A percentile compares a stretch with the other conserved stretches of the same genome.
phyloP scores from a whole-genome alignment of 2,888 invertebrate species.

The Eurytoma adleriae region DNA sequence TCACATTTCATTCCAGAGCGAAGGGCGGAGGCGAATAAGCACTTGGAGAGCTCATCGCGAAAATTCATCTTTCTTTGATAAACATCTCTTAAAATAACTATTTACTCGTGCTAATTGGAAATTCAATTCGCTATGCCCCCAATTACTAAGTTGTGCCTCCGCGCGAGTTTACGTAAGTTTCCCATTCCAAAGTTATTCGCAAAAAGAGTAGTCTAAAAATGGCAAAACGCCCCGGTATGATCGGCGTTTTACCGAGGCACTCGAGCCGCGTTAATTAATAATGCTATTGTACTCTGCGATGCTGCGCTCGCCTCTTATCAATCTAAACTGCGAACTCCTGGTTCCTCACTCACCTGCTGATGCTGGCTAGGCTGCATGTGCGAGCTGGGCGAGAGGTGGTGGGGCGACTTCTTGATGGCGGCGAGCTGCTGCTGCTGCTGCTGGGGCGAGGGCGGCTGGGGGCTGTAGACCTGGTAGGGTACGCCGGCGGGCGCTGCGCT shows the following conservation, averaged over 20 bases:
- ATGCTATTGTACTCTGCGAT: too few species aligned
- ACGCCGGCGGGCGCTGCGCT: slow-evolving; percentile 69
- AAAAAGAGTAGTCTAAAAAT: slow-evolving; percentile 49
- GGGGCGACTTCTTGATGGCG: slow-evolving; percentile 72
- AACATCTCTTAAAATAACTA: slow-evolving; percentile 54
- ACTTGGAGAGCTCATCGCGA: slow-evolving; percentile 33
- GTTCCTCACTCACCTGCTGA: slow-evolving; percentile 70
- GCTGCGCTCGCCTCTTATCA: too few species aligned
- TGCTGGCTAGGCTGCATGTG: slow-evolving; percentile 74
- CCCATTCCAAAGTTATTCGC: slow-evolving; percentile 20
- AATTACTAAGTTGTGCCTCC: slow-evolving; percentile 41
- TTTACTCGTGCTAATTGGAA: slow-evolving; percentile 57
- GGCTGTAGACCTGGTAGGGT: slow-evolving; percentile 79
- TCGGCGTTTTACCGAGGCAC: too few species aligned
- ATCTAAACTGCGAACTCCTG: too few species aligned
- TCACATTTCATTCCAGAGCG: too few species aligned
- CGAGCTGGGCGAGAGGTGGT: slow-evolving; percentile 66
- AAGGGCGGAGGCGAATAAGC: background rate
- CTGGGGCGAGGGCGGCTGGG: slow-evolving; percentile 78
- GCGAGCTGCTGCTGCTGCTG: slow-evolving; percentile 72
- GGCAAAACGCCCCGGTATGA: too few species aligned
- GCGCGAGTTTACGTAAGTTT: slow-evolving; percentile 47
- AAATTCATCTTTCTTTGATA: slow-evolving; percentile 56
- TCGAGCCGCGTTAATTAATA: too few species aligned
- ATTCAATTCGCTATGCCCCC: slow-evolving; percentile 52